phyloP scores from a whole-genome alignment of 2,888 invertebrate species.

The Phaonia tiefii region DNA sequence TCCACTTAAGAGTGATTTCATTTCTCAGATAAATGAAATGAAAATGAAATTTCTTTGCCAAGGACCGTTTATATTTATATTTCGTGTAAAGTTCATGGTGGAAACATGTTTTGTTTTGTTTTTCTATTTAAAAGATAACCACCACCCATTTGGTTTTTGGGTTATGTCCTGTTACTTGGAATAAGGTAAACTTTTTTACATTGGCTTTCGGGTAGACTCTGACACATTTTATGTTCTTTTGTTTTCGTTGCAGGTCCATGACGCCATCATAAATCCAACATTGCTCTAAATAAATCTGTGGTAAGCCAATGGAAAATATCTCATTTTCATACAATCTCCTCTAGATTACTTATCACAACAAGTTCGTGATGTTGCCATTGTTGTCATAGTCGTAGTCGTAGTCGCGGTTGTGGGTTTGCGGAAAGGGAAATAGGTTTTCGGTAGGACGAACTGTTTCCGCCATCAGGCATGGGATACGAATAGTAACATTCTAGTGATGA shows the following conservation, averaged over 20 bases:
- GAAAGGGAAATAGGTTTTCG: slow-evolving; percentile 13
- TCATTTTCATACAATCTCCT: slow-evolving; percentile 39
- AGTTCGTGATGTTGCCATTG: background rate
- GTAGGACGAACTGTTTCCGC: background rate
- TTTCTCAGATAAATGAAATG: slow-evolving; percentile 51
- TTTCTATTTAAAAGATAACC: slow-evolving; percentile 39
- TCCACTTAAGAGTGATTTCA: slow-evolving; percentile 49
- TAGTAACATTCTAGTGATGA: slow-evolving; percentile 2
- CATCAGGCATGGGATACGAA: background rate
- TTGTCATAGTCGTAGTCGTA: background rate
- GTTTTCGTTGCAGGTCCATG: slow-evolving; percentile 35
- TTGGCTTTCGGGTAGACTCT: background rate
- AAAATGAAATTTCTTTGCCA: slow-evolving; percentile 51
- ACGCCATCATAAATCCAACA: slow-evolving; percentile 38
- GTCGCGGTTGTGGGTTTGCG: background rate
- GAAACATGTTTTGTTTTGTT: slow-evolving; percentile 32
- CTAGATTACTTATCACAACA: background rate
- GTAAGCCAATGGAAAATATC: slow-evolving; percentile 50
- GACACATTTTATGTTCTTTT: slow-evolving; percentile 35
- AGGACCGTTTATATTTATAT: slow-evolving; percentile 47
- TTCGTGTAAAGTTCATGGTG: slow-evolving; percentile 51
- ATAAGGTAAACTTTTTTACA: background rate
- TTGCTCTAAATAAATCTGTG: slow-evolving; percentile 32
- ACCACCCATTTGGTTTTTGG: slow-evolving; percentile 6
- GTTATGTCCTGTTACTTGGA: background rate